Evolutionary conservation across 2,113 vertebrate genomes (phyloP).

Genomic region (Drymodes brunneopygia): DNA sequence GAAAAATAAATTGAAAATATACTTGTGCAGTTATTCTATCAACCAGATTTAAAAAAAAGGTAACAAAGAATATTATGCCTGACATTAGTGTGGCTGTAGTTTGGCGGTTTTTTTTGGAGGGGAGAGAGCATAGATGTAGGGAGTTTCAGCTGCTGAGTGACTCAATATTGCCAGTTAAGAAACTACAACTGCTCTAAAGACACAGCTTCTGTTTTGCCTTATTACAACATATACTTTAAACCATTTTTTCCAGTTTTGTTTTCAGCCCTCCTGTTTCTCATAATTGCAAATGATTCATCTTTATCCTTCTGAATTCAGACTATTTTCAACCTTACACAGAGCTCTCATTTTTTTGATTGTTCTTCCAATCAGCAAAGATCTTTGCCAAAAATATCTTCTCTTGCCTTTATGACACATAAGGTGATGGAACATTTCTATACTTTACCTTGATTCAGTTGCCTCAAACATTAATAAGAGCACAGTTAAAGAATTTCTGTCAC

Average conservation of each 20-base stretch:
- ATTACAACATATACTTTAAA: not conserved
- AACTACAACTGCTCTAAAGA: not conserved
- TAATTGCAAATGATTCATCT: not conserved
- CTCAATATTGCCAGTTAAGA: not conserved
- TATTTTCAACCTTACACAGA: not conserved
- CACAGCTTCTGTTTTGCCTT: not conserved
- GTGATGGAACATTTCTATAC: not conserved
- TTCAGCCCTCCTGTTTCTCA: not conserved
- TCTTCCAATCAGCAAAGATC: not conserved
- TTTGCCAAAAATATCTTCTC: not conserved
- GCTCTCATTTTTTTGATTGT: not conserved
- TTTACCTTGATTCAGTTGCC: not conserved
- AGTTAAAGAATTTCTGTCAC: not conserved
- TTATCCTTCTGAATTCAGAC: not conserved
- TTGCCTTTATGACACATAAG: not conserved
- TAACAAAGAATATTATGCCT: not conserved
- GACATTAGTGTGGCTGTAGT: not conserved
- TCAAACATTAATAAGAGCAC: not conserved
- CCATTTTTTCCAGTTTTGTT: not conserved
- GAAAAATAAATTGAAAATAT: not conserved
- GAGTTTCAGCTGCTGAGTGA: not conserved
- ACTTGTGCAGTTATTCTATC: not conserved
- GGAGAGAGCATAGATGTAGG: rapidly evolving
- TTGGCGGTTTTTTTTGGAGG: too few relatives aligned
- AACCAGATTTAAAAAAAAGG: not conserved